Base-by-base conservation (phyloP, 2,113 vertebrate species). In the Telmatochromis brichardi region DNA sequence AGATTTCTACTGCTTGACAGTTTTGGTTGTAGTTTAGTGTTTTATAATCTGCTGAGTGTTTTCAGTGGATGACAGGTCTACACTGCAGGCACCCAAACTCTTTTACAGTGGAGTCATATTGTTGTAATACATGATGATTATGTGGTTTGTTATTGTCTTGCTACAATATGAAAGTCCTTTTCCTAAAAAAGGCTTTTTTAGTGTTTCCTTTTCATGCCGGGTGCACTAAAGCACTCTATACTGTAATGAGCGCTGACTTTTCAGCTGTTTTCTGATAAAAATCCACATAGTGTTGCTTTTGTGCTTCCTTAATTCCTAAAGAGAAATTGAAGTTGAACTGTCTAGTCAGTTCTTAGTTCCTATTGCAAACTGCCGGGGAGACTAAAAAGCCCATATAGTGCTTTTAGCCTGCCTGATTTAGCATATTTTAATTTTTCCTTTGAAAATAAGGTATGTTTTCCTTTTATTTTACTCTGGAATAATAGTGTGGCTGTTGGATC, bases 391-490 rank as follows among this genome's bases (percentile, higher is more conserved):
- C 50, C 13, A 73, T 84, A 89, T 85, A 6, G 71, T 87, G 92
- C 92, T 94, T 90, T 94, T 89, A 89, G 60, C 86, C 86, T 90
- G 85, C 93, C 91, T 65, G 81, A 80, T 91, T 93, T 85, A 58
- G 54, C 91, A 65, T 47, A 68, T 85, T 68, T 89, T 42, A 51
- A 83, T 88, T 90, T 86, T 65, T 17, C 82, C 90, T 88, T 85
- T 85, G 40, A 88, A 87, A 92, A 55, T 85, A 84, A 42, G 21
- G 78, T 60, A 81, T 73, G 82, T 81, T 92, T 84, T 63, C 65
- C 51, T 87, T 94, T 90, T 31, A 51, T 84, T 80, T 65, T n/a
- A 68, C 42, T 90, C 78, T 42, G 42, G 81, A 53, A 90, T 90
- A 93, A 83, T 37, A 50, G 82, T 68, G 65, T 31, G 42, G 42